Evolutionary conservation across 2,888 invertebrate genomes (phyloP).

Genomic region (Dioctria linearis): DNA sequence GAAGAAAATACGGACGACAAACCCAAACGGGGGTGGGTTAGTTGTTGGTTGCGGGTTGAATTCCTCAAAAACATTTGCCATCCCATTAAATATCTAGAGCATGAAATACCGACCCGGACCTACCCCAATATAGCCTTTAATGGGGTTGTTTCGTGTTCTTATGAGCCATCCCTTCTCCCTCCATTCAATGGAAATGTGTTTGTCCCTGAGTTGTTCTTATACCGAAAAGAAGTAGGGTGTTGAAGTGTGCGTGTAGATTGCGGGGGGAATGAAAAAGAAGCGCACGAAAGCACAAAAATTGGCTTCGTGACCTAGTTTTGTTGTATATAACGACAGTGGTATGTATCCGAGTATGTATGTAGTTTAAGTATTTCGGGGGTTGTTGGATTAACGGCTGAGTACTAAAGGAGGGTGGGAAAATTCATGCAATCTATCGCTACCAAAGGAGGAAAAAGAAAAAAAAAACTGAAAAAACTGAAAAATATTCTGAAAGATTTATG

Average conservation of each 20-base stretch:
- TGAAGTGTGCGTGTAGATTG: conserved; percentile 44
- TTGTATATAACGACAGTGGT: not conserved
- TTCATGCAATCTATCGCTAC: not conserved
- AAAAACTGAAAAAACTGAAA: not conserved
- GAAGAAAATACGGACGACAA: not conserved
- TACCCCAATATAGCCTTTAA: conserved; percentile 51
- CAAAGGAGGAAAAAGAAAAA: too few relatives aligned
- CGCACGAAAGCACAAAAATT: conserved; percentile 52
- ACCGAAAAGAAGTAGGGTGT: not conserved
- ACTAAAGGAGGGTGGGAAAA: not conserved
- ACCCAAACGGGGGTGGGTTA: not conserved
- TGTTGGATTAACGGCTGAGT: conserved; percentile 15
- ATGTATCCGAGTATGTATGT: not conserved
- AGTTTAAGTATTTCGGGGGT: conserved; percentile 10
- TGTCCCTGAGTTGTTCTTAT: conserved; percentile 38
- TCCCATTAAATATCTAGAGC: conserved; percentile 47
- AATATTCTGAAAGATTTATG: not conserved
- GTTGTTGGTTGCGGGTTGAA: not conserved
- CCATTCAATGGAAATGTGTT: conserved; percentile 34
- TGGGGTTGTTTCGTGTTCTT: conserved; percentile 53
- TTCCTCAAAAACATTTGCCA: conserved; percentile 45
- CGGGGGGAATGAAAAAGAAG: conserved; percentile 20
- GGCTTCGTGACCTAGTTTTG: conserved; percentile 52
- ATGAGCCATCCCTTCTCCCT: conserved; percentile 25
- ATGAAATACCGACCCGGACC: conserved; percentile 49